A percentile compares a stretch with the other conserved stretches of the same genome.
phyloP scores from a whole-genome alignment of 2,888 invertebrate species.

The Euzetes globulus region DNA sequence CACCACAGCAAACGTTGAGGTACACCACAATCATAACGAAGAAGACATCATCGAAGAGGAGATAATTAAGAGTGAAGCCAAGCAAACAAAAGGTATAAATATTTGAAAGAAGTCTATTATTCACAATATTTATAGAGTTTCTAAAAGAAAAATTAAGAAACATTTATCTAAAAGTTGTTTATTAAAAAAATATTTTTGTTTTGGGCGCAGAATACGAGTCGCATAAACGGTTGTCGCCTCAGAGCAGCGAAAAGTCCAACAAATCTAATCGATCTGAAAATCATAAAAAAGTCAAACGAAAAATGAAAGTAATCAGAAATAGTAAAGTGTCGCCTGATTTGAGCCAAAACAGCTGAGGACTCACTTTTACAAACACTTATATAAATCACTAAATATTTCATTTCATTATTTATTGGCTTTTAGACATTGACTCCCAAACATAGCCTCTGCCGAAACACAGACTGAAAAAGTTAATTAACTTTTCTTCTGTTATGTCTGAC shows the following conservation, averaged over 20 bases:
- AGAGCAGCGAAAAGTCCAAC: conserved; percentile 4
- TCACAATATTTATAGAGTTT: background rate
- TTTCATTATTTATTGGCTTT: too few species aligned
- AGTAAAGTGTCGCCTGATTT: conserved; percentile 25
- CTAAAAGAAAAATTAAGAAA: background rate
- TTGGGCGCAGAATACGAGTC: background rate
- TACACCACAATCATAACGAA: background rate
- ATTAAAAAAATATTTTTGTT: conserved; percentile 2
- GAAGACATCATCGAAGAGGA: background rate
- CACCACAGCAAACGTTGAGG: background rate
- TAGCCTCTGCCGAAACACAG: too few species aligned
- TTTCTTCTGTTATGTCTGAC: background rate
- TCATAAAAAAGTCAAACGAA: conserved; percentile 17
- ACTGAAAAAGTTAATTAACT: background rate
- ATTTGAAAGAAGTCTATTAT: background rate
- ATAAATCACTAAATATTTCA: background rate
- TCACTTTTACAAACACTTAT: background rate
- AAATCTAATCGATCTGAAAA: conserved; percentile 11
- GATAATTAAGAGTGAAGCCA: background rate
- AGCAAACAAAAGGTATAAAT: background rate
- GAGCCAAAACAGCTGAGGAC: conserved; percentile 12
- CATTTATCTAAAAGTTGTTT: background rate
- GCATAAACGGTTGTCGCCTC: background rate
- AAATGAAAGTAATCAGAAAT: conserved; percentile 14
- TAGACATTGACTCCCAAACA: too few species aligned